These are phyloP conservation scores for Girardinichthys multiradiatus DNA, from an alignment of 2,113 vertebrate species.

Conservation along the genomic window DNA sequence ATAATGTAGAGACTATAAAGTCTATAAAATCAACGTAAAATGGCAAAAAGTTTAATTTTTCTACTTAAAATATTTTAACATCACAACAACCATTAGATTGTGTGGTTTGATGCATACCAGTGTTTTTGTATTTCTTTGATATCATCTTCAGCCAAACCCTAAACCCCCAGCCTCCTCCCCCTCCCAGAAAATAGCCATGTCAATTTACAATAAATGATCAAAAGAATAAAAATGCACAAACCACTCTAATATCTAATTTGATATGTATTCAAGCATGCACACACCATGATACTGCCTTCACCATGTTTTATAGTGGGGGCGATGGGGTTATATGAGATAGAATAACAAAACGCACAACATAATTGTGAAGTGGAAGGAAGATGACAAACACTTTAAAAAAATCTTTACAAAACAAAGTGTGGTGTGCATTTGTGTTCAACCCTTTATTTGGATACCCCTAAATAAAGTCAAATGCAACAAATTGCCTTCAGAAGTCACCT, in stretches of 20 bases:
- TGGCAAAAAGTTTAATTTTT: too few relatives aligned
- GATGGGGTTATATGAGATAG: not conserved
- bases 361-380: not conserved
- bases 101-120: not conserved
- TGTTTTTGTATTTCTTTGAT: not conserved
- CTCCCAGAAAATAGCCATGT: too few relatives aligned
- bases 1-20: too few relatives aligned
- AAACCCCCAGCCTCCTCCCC: too few relatives aligned
- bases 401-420: not conserved
- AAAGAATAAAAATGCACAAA: not conserved
- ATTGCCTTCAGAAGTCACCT: not conserved
- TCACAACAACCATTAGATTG: not conserved
- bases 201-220: not conserved
- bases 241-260: not conserved
- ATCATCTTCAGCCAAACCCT: too few relatives aligned
- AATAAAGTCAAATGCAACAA: not conserved
- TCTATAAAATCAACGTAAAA: too few relatives aligned
- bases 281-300: not conserved
- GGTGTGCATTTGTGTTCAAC: not conserved
- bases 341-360: not conserved
- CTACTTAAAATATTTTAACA: too few relatives aligned
- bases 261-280: not conserved
- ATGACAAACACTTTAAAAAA: not conserved
- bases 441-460: not conserved
- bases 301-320: not conserved